These are phyloP conservation scores for Morone chrysops DNA, from an alignment of 2,113 vertebrate species.

Conservation along the genomic window DNA sequence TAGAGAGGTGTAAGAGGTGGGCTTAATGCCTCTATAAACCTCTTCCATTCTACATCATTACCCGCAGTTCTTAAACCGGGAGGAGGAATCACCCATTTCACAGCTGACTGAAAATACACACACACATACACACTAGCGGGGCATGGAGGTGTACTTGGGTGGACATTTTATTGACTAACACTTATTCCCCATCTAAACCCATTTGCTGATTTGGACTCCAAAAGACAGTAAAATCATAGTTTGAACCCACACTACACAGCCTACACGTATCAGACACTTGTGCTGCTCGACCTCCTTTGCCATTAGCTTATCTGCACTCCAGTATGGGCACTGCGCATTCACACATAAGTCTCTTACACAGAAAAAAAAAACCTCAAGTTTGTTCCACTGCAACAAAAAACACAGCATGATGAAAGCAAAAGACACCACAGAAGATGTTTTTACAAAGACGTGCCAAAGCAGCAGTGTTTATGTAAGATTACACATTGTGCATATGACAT, in stretches of 20 bases:
- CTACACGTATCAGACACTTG: conserved; percentile 12
- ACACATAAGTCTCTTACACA: no score
- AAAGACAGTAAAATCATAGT: conserved; percentile 61
- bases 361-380: neutral
- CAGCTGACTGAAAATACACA: conserved; percentile 68
- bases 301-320: conserved; percentile 31
- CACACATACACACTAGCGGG: conserved; percentile 23
- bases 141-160: conserved; percentile 52
- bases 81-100: conserved; percentile 76
- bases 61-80: conserved; percentile 71
- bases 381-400: neutral
- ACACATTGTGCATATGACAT: neutral
- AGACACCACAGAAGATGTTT: conserved; percentile 6
- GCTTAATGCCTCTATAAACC: conserved; percentile 78
- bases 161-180: conserved; percentile 74
- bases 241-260: conserved; percentile 52
- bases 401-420: neutral
- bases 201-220: conserved; percentile 64
- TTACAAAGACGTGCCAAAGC: neutral
- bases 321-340: neutral
- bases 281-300: conserved; percentile 21
- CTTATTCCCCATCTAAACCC: conserved; percentile 63
- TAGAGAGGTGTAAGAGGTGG: conserved; percentile 54
- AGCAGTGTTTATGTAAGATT: neutral
- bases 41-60: conserved; percentile 78